Conservation (phyloP, 2,113 vertebrate species). For the Microtus montanus region DNA sequence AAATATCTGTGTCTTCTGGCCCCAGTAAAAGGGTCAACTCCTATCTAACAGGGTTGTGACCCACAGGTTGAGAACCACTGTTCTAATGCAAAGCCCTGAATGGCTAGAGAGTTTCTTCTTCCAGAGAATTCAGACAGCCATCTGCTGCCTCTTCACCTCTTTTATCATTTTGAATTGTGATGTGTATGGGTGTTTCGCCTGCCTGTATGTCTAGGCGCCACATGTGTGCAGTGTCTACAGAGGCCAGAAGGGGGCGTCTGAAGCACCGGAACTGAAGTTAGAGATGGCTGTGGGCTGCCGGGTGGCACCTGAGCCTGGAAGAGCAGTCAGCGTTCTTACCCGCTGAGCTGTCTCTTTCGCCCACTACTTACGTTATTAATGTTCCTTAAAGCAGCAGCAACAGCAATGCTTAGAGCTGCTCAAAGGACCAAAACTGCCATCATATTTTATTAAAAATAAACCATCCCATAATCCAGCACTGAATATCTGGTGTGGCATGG, state of each 20-base stretch:
- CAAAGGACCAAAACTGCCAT: neutral
- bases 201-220: neutral
- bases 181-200: neutral
- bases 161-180: neutral
- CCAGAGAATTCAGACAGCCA: neutral
- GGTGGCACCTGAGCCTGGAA: neutral
- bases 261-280: neutral
- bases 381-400: rapidly evolving
- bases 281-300: neutral
- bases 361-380: no score
- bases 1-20: neutral
- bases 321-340: neutral
- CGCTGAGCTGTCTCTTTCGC: neutral
- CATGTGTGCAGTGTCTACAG: neutral
- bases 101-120: neutral
- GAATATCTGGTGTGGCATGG: neutral
- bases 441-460: neutral
- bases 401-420: neutral
- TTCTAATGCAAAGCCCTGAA: neutral
- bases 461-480: neutral
- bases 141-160: neutral
- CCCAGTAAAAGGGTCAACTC: neutral
- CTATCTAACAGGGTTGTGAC: no score
- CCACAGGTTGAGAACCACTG: neutral
- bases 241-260: neutral